phyloP scores from a whole-genome alignment of 30 jellyfish, hydroid and myxozoan species.

The Sanderia malayensis region DNA sequence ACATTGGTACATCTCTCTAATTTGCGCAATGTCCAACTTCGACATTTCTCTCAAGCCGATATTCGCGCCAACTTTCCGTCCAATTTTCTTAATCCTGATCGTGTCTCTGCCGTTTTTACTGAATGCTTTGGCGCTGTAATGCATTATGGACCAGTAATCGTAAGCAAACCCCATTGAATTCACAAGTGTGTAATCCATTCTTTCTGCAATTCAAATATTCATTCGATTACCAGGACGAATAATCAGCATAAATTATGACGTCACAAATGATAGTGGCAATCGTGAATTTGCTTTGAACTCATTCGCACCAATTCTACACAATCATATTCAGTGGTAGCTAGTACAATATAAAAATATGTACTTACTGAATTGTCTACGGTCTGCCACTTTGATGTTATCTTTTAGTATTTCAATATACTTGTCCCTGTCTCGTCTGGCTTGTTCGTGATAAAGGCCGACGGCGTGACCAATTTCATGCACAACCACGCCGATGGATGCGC shows the following conservation, averaged over 20 bases:
- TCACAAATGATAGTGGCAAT: no score
- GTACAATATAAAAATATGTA: no score
- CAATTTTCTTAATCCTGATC: slow-evolving; percentile 57
- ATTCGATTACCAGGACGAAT: no score
- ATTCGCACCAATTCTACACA: no score
- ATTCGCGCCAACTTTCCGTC: slow-evolving; percentile 57
- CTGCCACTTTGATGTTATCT: slow-evolving; percentile 53
- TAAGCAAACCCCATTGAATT: slow-evolving; percentile 90
- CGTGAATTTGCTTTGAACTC: no score
- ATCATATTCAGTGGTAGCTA: no score
- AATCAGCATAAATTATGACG: no score
- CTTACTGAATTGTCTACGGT: slow-evolving; percentile 88
- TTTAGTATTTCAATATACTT: slow-evolving; percentile 56
- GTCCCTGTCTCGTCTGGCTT: slow-evolving; percentile 91
- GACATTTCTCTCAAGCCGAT: slow-evolving; percentile 82
- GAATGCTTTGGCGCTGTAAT: slow-evolving; percentile 79
- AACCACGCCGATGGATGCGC: slow-evolving; percentile 79
- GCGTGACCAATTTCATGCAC: slow-evolving; percentile 98
- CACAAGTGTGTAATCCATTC: slow-evolving; percentile 54
- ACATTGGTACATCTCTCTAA: slow-evolving; percentile 91
- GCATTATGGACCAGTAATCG: slow-evolving; percentile 95
- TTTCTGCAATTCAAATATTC: slow-evolving; percentile 22
- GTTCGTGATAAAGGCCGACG: slow-evolving; percentile 95
- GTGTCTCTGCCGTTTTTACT: slow-evolving; percentile 78
- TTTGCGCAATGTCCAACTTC: slow-evolving; percentile 86